A percentile compares a stretch with the other conserved stretches of the same genome.
These are phyloP conservation scores for Apis laboriosa DNA, from an alignment of 1,140 invertebrate genomes.

Conservation along the genomic window DNA sequence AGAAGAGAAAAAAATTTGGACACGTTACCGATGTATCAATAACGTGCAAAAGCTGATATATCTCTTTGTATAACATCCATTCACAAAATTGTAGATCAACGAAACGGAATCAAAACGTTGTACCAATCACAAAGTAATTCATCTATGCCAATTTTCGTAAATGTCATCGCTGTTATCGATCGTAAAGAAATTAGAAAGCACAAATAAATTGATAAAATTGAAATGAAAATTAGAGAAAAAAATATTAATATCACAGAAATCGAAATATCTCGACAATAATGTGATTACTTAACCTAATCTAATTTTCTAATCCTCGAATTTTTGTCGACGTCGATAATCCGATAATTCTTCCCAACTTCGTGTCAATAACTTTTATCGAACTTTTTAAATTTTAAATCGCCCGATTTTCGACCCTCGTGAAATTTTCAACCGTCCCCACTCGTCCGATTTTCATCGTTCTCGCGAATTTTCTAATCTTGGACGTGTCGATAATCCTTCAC, in stretches of 20 bases:
- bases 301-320: too few relatives aligned
- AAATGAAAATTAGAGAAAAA: background rate
- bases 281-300: too few relatives aligned
- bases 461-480: too few relatives aligned
- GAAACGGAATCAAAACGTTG: background rate
- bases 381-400: too few relatives aligned
- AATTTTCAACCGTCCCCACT: too few relatives aligned
- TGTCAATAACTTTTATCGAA: too few relatives aligned
- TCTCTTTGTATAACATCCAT: background rate
- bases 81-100: background rate
- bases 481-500: too few relatives aligned
- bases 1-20: conserved; percentile 7
- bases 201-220: background rate
- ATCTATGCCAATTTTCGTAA: background rate
- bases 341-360: too few relatives aligned
- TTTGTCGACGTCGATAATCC: too few relatives aligned
- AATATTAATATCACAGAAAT: background rate
- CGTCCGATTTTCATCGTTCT: too few relatives aligned
- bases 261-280: background rate
- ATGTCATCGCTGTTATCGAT: background rate
- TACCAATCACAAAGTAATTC: too few relatives aligned
- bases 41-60: background rate
- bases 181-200: background rate
- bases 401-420: too few relatives aligned
- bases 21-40: background rate